These are phyloP conservation scores for Sinocyclocheilus grahami DNA, from an alignment of 2,113 vertebrate genomes.

Conservation along the genomic window DNA sequence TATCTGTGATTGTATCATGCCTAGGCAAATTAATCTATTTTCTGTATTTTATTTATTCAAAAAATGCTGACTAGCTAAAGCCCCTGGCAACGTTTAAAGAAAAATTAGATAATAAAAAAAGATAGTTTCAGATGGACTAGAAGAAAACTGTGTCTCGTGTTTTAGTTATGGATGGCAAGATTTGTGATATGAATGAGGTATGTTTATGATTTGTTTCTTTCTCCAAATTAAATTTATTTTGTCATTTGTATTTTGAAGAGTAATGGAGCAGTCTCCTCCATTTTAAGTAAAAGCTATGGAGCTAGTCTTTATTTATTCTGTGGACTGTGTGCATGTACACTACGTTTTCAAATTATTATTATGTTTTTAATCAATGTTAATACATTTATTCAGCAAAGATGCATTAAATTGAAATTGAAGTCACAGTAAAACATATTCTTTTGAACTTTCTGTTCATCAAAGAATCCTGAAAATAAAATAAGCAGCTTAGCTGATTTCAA, in stretches of 20 bases:
- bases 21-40: neutral
- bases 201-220: constrained; percentile 1
- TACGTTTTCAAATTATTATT: neutral
- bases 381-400: neutral
- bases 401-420: neutral
- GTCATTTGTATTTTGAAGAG: neutral
- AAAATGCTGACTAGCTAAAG: neutral
- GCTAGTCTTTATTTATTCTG: neutral
- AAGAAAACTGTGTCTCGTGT: neutral
- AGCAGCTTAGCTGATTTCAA: neutral
- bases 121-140: neutral
- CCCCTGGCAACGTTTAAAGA: neutral
- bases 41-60: constrained; percentile 7
- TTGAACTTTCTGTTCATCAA: neutral
- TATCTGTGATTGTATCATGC: neutral
- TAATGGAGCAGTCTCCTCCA: neutral
- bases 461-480: neutral
- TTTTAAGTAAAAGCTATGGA: neutral
- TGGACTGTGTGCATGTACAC: neutral
- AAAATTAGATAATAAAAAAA: neutral
- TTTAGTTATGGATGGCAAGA: neutral
- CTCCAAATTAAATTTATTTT: neutral
- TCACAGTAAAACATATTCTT: neutral
- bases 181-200: neutral
- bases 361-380: too few species aligned